Conservation (phyloP, 2,888 invertebrate species). For the Nomada hirtipes region DNA sequence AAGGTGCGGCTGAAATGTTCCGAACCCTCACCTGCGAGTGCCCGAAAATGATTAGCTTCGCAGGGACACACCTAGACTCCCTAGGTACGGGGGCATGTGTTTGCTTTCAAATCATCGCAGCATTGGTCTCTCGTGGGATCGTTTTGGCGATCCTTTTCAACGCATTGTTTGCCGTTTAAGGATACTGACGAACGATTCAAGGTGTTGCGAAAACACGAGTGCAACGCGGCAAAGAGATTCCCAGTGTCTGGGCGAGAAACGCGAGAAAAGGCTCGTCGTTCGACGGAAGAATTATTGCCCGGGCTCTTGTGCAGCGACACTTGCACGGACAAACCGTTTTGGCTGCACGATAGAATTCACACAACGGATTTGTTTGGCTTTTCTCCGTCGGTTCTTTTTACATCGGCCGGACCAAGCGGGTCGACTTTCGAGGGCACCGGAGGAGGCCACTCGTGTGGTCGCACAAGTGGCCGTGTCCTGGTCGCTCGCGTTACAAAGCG, state of each 20-base stretch:
- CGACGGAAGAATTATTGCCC: constrained; percentile 16
- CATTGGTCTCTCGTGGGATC: constrained; percentile 28
- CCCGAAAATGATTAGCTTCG: no score
- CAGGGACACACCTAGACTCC: not conserved
- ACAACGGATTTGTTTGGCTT: constrained; percentile 71
- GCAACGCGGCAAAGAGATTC: constrained; percentile 26
- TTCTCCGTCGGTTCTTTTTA: constrained; percentile 64
- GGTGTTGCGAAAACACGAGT: constrained; percentile 29
- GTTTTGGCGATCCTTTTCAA: constrained; percentile 33
- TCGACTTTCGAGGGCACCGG: constrained; percentile 57
- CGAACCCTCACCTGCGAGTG: no score
- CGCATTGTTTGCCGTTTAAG: constrained; percentile 15
- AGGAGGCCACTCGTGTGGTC: constrained; percentile 58
- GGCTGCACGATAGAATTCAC: constrained; percentile 48
- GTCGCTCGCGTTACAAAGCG: constrained; percentile 39
- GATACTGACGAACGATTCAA: constrained; percentile 1
- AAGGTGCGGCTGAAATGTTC: no score
- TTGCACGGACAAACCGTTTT: not conserved
- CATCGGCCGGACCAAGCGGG: constrained; percentile 66
- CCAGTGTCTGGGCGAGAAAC: not conserved
- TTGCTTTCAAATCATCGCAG: constrained; percentile 29
- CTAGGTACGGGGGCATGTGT: constrained; percentile 14
- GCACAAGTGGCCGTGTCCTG: constrained; percentile 40
- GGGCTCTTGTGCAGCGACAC: not conserved
- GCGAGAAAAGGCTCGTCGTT: not conserved